Conservation (phyloP, 2,888 invertebrate genomes). For the Anthrax anthrax region DNA sequence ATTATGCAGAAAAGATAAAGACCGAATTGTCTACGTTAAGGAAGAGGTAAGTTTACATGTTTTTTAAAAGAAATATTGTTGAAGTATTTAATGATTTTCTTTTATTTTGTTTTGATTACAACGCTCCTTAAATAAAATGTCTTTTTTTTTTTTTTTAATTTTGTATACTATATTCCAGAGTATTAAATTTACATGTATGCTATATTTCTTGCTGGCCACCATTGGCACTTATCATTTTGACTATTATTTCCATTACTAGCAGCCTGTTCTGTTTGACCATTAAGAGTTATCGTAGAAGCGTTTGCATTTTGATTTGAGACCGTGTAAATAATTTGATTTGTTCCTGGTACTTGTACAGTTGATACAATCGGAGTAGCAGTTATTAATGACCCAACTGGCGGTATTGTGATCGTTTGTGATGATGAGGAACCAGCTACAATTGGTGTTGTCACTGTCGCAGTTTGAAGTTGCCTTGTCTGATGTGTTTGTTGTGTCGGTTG, state of each 20-base stretch:
- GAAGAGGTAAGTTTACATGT: slow-evolving; percentile 13
- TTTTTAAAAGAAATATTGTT: background rate
- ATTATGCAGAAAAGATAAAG: slow-evolving; percentile 12
- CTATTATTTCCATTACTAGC: background rate
- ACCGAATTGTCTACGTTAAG: slow-evolving; percentile 17
- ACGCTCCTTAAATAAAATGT: background rate
- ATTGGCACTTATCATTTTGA: background rate
- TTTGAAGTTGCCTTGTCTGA: background rate
- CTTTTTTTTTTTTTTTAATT: background rate
- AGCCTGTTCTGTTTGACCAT: background rate
- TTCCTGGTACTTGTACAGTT: background rate
- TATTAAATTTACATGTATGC: background rate
- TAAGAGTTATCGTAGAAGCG: background rate
- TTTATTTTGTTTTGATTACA: background rate
- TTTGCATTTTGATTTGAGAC: background rate
- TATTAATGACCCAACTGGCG: background rate
- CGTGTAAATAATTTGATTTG: background rate
- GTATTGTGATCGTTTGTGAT: background rate
- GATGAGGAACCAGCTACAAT: background rate
- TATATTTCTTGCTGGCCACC: background rate
- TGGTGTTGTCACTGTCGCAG: background rate
- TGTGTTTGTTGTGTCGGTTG: background rate
- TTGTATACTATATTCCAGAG: background rate
- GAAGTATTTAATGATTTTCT: background rate
- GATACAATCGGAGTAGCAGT: background rate